A percentile compares a stretch with the other conserved stretches of the same genome.
These are phyloP conservation scores for Nemoura dubitans DNA, from an alignment of 2,888 invertebrate genomes.

Conservation along the genomic window DNA sequence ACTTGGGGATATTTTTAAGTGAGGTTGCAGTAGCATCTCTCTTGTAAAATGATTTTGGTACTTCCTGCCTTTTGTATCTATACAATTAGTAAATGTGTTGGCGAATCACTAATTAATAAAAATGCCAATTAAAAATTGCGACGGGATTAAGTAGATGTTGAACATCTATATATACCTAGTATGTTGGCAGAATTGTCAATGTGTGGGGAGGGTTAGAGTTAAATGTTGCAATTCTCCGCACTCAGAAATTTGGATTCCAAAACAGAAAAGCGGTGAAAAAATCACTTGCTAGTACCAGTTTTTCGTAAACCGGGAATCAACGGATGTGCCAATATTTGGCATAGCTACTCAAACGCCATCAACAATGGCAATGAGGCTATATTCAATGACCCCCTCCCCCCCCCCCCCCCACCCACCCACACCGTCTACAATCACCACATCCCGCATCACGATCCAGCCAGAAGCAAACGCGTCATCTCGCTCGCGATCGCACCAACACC, in stretches of 20 bases:
- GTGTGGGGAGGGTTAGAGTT: background rate
- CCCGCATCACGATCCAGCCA: background rate
- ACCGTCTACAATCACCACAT: too few relatives aligned
- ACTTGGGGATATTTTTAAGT: constrained; percentile 36
- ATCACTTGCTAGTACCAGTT: too few relatives aligned
- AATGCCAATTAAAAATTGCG: constrained; percentile 35
- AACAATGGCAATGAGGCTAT: too few relatives aligned
- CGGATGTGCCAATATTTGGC: too few relatives aligned
- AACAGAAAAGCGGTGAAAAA: too few relatives aligned
- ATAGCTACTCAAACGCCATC: too few relatives aligned
- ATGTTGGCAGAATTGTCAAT: background rate
- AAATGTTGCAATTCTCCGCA: too few relatives aligned
- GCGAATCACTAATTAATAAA: constrained; percentile 30
- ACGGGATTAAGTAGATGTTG: background rate
- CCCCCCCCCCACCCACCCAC: background rate
- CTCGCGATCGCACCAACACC: background rate
- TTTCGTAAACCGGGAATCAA: too few relatives aligned
- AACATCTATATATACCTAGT: background rate
- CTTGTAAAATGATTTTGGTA: background rate
- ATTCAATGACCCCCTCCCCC: background rate
- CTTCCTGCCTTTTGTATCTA: constrained; percentile 36
- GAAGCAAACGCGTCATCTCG: background rate
- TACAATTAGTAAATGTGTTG: background rate
- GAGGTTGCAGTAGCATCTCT: constrained; percentile 16
- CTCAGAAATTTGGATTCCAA: too few relatives aligned